A percentile compares a stretch with the other conserved stretches of the same genome.
These are phyloP conservation scores for Mythimna vitellina DNA, from an alignment of 2,888 invertebrate species.

Conservation along the genomic window DNA sequence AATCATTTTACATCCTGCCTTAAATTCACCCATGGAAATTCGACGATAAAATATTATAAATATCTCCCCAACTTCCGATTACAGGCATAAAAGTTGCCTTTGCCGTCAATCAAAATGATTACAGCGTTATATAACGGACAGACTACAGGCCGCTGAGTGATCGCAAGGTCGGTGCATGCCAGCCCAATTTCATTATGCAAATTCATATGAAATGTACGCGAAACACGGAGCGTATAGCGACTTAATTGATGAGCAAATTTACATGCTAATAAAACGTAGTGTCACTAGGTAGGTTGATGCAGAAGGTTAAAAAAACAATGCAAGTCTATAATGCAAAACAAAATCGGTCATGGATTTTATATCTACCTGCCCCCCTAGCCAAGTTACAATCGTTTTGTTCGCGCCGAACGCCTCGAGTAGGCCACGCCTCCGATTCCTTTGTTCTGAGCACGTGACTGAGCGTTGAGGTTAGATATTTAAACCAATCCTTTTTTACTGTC, in stretches of 20 bases:
- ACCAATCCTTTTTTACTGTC: no score
- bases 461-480: no score
- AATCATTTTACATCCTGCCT: neutral
- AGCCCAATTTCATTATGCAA: slow-evolving; percentile 80
- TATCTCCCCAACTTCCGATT: slow-evolving; percentile 16
- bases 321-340: neutral
- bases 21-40: slow-evolving; percentile 15
- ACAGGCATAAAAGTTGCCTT: slow-evolving; percentile 24
- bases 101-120: slow-evolving; percentile 53
- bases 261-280: slow-evolving; percentile 82
- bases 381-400: no score
- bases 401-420: no score
- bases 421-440: no score
- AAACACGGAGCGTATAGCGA: slow-evolving; percentile 67
- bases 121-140: slow-evolving; percentile 34
- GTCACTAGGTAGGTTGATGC: neutral
- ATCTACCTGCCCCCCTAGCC: no score
- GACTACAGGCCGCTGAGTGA: slow-evolving; percentile 26
- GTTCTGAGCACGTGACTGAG: no score
- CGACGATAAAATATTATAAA: slow-evolving; percentile 35
- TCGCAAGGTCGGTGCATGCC: slow-evolving; percentile 62
- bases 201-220: slow-evolving; percentile 75
- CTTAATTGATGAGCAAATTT: slow-evolving; percentile 85
- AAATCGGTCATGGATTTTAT: no score
- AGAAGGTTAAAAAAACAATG: slow-evolving; percentile 30